These are phyloP conservation scores for Semotilus atromaculatus DNA, from an alignment of 2,797 vertebrate species.

Conservation along the genomic window DNA sequence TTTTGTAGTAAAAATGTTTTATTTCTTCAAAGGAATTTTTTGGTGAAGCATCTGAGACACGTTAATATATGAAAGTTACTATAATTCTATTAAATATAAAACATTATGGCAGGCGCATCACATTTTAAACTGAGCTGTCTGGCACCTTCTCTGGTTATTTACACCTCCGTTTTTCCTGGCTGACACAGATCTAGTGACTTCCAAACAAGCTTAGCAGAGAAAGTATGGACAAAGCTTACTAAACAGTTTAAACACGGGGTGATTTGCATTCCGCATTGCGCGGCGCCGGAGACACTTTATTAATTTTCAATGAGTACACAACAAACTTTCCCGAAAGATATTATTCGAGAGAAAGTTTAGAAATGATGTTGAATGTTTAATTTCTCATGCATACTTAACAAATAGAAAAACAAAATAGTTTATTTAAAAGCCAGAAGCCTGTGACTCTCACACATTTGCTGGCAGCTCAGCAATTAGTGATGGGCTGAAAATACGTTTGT, in stretches of 20 bases:
- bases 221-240: not conserved
- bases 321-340: conserved; percentile 17
- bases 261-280: conserved; percentile 12
- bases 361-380: conserved; percentile 25
- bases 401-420: conserved; percentile 11
- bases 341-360: conserved; percentile 24
- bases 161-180: not conserved
- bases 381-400: conserved; percentile 31
- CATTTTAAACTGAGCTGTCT: conserved; percentile 5
- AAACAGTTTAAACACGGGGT: conserved; percentile 9
- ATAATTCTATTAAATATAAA: not conserved
- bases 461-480: not conserved
- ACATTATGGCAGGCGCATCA: not conserved
- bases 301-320: conserved; percentile 42
- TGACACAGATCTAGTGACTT: not conserved
- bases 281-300: conserved; percentile 5
- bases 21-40: not conserved
- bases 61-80: not conserved
- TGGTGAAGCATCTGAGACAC: not conserved
- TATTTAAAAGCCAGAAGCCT: conserved; percentile 17
- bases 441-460: not conserved
- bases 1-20: not conserved
- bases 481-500: not conserved
- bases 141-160: not conserved
- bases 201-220: not conserved